phyloP scores from a whole-genome alignment of 2,113 vertebrate genomes.

The Pleuronectes platessa region DNA sequence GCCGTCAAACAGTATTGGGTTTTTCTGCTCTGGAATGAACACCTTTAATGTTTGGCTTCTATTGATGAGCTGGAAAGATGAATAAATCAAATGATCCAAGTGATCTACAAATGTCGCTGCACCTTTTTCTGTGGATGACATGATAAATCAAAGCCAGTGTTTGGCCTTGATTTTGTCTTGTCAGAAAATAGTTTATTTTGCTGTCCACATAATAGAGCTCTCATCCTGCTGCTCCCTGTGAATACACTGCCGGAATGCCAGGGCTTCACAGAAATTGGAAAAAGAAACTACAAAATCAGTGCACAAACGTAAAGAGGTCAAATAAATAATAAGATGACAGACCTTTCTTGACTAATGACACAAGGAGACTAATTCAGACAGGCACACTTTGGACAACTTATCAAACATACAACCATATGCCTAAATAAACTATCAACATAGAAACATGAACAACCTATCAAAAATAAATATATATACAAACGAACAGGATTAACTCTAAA shows the following conservation, averaged over 20 bases:
- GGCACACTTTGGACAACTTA: too few species aligned
- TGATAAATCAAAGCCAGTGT: slow-evolving; percentile 59
- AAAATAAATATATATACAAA: too few species aligned
- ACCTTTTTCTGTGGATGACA: slow-evolving; percentile 41
- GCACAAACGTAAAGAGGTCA: too few species aligned
- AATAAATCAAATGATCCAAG: slow-evolving; percentile 40
- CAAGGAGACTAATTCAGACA: too few species aligned
- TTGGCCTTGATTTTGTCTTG: slow-evolving; percentile 71
- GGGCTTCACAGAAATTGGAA: not conserved
- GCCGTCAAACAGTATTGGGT: not conserved
- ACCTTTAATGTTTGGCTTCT: slow-evolving; percentile 22
- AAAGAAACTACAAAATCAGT: too few species aligned
- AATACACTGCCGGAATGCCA: slow-evolving; percentile 39
- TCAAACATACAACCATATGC: too few species aligned
- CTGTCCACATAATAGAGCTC: slow-evolving; percentile 28
- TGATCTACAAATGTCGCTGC: slow-evolving; percentile 18
- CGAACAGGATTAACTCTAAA: too few species aligned
- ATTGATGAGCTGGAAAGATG: slow-evolving; percentile 37
- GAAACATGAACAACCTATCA: too few species aligned
- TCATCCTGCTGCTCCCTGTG: slow-evolving; percentile 13
- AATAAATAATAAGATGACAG: too few species aligned
- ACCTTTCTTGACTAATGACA: too few species aligned
- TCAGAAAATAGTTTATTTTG: slow-evolving; percentile 27
- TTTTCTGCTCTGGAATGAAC: slow-evolving; percentile 9
- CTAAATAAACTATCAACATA: too few species aligned